phyloP scores from a whole-genome alignment of 2,888 invertebrate genomes.

The Crematogaster levior region DNA sequence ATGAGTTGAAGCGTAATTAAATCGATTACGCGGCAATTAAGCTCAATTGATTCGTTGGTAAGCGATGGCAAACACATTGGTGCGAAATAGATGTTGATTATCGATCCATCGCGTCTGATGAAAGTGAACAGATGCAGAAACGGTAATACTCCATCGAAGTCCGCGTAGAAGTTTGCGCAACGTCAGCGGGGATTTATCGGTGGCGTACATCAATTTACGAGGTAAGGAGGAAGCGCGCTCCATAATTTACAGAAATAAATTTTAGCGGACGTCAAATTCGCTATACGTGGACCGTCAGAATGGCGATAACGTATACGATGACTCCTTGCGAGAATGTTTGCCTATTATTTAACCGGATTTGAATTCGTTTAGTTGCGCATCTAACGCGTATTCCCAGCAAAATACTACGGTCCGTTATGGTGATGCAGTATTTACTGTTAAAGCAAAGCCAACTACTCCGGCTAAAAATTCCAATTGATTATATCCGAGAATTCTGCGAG shows the following conservation, averaged over 20 bases:
- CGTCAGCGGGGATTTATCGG: slow-evolving; percentile 7
- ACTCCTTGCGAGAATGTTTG: slow-evolving; percentile 12
- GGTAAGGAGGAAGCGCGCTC: not conserved
- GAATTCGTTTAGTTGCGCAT: slow-evolving; percentile 43
- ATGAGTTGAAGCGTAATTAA: slow-evolving; percentile 64
- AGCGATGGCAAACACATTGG: slow-evolving; percentile 45
- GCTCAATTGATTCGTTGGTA: slow-evolving; percentile 72
- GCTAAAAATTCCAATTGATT: slow-evolving; percentile 77
- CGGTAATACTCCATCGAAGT: not conserved
- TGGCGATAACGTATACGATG: slow-evolving; percentile 27
- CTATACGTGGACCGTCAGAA: slow-evolving; percentile 1
- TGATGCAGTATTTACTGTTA: slow-evolving; percentile 71
- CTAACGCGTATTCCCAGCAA: slow-evolving; percentile 73
- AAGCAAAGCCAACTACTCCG: slow-evolving; percentile 64
- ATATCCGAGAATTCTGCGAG: slow-evolving; percentile 69
- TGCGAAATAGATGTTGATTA: slow-evolving; percentile 58
- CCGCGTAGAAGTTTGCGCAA: not conserved
- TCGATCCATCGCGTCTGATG: slow-evolving; percentile 54
- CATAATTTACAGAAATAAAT: slow-evolving; percentile 23
- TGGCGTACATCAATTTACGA: slow-evolving; percentile 14
- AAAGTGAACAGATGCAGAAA: slow-evolving; percentile 22
- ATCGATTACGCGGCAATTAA: slow-evolving; percentile 74
- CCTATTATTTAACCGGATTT: slow-evolving; percentile 31
- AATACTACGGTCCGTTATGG: slow-evolving; percentile 74
- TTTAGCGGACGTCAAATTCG: slow-evolving; percentile 7